phyloP scores from a whole-genome alignment of 64 coral and sea anemone species.

The Exaiptasia diaphana region DNA sequence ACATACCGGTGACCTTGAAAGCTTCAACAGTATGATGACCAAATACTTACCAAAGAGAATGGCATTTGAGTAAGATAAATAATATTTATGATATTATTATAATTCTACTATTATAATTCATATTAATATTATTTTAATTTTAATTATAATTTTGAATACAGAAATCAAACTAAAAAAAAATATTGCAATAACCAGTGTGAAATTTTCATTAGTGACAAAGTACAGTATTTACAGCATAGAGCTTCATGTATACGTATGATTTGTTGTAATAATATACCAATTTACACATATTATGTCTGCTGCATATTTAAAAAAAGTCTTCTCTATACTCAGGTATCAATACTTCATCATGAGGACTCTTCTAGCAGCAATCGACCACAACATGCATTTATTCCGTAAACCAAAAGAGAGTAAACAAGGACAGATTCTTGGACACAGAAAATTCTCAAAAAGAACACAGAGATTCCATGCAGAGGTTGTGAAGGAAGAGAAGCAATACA shows the following conservation, averaged over 20 bases:
- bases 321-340: constrained; percentile 22
- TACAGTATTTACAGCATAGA: too few species aligned
- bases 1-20: constrained; percentile 60
- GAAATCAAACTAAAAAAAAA: too few species aligned
- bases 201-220: too few species aligned
- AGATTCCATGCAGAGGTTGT: constrained; percentile 9
- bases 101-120: too few species aligned
- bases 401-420: neutral
- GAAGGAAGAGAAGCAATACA: constrained; percentile 41
- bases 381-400: constrained; percentile 28
- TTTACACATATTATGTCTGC: too few species aligned
- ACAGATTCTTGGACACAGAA: neutral
- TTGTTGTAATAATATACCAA: too few species aligned
- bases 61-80: constrained; percentile 74
- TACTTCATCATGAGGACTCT: constrained; percentile 26
- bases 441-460: constrained; percentile 36
- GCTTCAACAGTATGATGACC: constrained; percentile 60
- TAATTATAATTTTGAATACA: too few species aligned
- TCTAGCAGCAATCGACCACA: constrained; percentile 47
- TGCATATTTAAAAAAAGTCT: constrained; percentile 5
- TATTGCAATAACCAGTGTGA: too few species aligned
- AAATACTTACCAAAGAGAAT: constrained; percentile 70
- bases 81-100: too few species aligned
- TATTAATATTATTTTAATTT: too few species aligned
- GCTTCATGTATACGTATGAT: too few species aligned